Base-by-base conservation (phyloP, 2,797 vertebrate genomes). In the Lithobates pipiens region DNA sequence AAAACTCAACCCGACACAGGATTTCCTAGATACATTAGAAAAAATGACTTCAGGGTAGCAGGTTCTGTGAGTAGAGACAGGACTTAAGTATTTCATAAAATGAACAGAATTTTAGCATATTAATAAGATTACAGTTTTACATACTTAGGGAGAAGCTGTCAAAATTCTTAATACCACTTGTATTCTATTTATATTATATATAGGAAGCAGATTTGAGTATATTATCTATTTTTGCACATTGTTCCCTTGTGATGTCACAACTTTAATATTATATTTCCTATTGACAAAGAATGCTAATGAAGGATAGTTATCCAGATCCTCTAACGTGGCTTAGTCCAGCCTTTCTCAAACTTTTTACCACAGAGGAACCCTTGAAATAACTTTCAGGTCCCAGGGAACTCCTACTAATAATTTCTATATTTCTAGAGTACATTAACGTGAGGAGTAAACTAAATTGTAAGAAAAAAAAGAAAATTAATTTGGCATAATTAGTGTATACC, bases 51-150 rank as follows among this genome's bases (percentile, higher is more conserved):
- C 54, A 67, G 83, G 83, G 77, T 73, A 78, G 39, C 69, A 44
- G 71, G 68, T 73, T 84, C 83, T 72, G 42, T 65, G 25, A 44
- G 34, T 54, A 72, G 39, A 63, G 36, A 77, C 32, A 69, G 42
- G 50, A 71, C 44, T 77, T 78, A 76, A 84, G 68, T 84, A 78
- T 84, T 84, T 84, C 54, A 84, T 84, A 84, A 78, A 84, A 67
- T 73, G 46, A 65, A 27, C 68, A 67, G 27, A 67, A 76, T 75
- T 65, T 67, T 68, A 46, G 69, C 73, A 76, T 75, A 83, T 67
- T 44, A 83, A 74, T 75, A 75, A 68, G 80, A 27, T 82, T 65
- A 65, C 73, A 42, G 57, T 67, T 65, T 82, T 10, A 67, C 46
- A 74, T 74, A 82, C 27, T 75, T 46, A 23, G 54, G 57, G 57